Evolutionary conservation across 2,888 invertebrate species (phyloP).

Genomic region (Epirrhoe tristata): DNA sequence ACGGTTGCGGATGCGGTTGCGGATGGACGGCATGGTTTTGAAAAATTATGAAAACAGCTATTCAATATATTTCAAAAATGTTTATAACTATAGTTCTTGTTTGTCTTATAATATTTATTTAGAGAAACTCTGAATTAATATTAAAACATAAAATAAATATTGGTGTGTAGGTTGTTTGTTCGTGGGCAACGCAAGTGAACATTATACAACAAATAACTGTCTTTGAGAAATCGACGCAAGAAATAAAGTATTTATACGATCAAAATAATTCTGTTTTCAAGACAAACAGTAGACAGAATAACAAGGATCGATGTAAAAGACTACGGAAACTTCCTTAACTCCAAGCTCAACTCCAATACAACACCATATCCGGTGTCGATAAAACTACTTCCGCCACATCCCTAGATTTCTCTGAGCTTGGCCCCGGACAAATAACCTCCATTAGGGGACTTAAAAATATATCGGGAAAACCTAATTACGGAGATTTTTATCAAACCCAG

Average conservation of each 20-base stretch:
- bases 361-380: constrained; percentile 24
- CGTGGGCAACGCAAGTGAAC: background rate
- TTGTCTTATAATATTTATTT: too few relatives aligned
- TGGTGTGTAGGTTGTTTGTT: too few relatives aligned
- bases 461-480: constrained; percentile 38
- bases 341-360: constrained; percentile 20
- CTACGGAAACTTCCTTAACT: constrained; percentile 13
- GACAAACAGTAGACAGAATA: constrained; percentile 1
- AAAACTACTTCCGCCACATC: constrained; percentile 23
- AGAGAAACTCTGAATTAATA: too few relatives aligned
- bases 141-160: too few relatives aligned
- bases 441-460: constrained; percentile 42
- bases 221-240: background rate
- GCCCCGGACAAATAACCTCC: constrained; percentile 41
- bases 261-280: background rate
- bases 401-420: constrained; percentile 14
- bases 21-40: too few relatives aligned
- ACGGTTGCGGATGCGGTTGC: too few relatives aligned
- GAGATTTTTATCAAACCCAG: constrained; percentile 27
- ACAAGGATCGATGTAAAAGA: constrained; percentile 10
- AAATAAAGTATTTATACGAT: background rate
- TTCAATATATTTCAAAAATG: too few relatives aligned
- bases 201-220: background rate
- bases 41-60: too few relatives aligned
- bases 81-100: too few relatives aligned